Evolutionary conservation across 37 sponge, comb jelly and placozoan species (phyloP).

Genomic region (Chondrilla cf. caribensis): DNA sequence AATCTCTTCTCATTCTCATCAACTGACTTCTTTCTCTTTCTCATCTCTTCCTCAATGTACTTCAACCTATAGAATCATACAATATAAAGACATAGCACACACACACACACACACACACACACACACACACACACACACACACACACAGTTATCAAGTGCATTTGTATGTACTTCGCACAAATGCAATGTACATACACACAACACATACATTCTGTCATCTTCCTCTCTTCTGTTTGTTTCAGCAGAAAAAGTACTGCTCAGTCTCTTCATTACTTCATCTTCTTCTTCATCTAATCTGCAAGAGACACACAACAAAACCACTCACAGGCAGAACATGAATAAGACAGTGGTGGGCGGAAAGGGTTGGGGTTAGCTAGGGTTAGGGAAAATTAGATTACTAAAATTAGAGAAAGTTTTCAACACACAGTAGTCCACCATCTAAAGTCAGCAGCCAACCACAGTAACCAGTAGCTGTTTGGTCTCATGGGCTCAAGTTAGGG

Average conservation of each 20-base stretch:
- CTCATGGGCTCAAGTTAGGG: too few species aligned
- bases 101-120: conserved; percentile 1
- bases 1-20: conserved; percentile 11
- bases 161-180: too few species aligned
- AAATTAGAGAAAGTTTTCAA: too few species aligned
- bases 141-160: background rate
- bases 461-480: too few species aligned
- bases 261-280: conserved; percentile 62
- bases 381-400: too few species aligned
- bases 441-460: too few species aligned
- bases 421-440: too few species aligned
- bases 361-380: too few species aligned
- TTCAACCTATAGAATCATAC: conserved; percentile 51
- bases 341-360: too few species aligned
- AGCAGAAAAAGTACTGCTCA: conserved; percentile 77
- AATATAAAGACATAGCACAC: background rate
- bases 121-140: conserved; percentile 6
- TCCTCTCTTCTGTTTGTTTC: conserved; percentile 80
- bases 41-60: conserved; percentile 85
- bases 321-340: too few species aligned
- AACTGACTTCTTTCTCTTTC: conserved; percentile 38
- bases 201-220: conserved; percentile 75
- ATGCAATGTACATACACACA: background rate
- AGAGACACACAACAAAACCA: background rate
- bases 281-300: conserved; percentile 44